Base-by-base conservation (phyloP, 2,113 vertebrate genomes). In the Chloropsis hardwickii region DNA sequence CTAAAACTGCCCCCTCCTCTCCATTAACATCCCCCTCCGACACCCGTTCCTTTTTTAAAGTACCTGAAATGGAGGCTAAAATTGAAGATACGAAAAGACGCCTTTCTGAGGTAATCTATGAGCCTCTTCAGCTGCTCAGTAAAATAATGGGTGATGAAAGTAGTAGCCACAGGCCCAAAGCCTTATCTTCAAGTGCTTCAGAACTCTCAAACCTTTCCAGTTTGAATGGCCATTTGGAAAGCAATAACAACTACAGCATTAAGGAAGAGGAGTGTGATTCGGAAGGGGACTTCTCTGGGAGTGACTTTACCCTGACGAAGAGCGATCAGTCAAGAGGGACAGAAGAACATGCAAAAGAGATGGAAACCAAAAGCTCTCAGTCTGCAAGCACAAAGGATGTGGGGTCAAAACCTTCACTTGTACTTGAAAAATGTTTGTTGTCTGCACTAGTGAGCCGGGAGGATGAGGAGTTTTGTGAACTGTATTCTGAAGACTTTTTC, bases 111-210 rank as follows among this genome's bases (percentile, higher is more conserved):
- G 99, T 99, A 20, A 99, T 99, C 95, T 99, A 98, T 20, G 99
- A 99, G 90, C 99, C 99, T 92, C 97, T 99, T 90, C 99, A 99
- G 97, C 99, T 99, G 92, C 98, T 99, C 71, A 99, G 99, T 95
- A 99, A 99, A 97, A 99, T 99, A 74, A 99, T 99, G 86, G 99
- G 99, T 27, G 99, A 99, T n/a, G 99, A 99, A 97, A 97, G 98
- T 61, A 96, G 98, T 82, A 98, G 98, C 97, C 97, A 98, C 94
- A 98, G 99, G 69, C 98, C 98, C 97, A 99, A 99, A 98, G 98
- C 98, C 67, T 98, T 99, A 97, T 99, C 99, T 91, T 99, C 99
- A 93, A 99, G 99, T 96, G 99, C 99, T 71, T 99, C 99, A 39
- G 99, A 99, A 96, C 99, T 99, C 81, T 99, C 98, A 69, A 99